Evolutionary conservation across 92 coral and sea anemone species (phyloP).

Genomic region (Muricea muricata): DNA sequence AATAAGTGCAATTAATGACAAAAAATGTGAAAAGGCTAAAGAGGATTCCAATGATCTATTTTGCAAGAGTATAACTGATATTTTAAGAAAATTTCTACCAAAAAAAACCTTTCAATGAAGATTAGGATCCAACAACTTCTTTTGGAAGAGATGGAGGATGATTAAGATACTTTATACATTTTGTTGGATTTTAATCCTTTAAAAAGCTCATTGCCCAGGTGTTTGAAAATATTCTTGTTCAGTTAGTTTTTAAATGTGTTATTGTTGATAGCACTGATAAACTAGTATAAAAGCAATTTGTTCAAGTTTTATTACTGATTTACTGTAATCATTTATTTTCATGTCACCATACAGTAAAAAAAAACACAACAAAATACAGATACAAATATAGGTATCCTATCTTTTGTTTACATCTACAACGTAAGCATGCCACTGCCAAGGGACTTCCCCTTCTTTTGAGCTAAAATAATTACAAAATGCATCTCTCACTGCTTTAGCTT

Average conservation of each 20-base stretch:
- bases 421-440: constrained; percentile 33
- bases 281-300: neutral
- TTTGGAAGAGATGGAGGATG: neutral
- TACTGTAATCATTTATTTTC: no score
- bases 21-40: neutral
- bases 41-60: neutral
- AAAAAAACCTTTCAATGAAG: neutral
- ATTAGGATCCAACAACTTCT: neutral
- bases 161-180: neutral
- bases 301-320: no score
- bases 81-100: neutral
- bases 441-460: constrained; percentile 25
- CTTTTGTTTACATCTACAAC: neutral
- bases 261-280: neutral
- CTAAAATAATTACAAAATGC: constrained; percentile 7
- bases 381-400: neutral
- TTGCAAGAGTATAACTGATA: neutral
- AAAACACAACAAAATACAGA: neutral
- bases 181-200: no score
- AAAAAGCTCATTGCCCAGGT: no score
- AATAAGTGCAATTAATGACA: neutral
- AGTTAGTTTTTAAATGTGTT: neutral
- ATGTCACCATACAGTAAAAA: neutral
- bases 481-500: neutral
- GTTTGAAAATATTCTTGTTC: no score